Evolutionary conservation across 2,113 vertebrate species (phyloP), one percentile per base, ranked within the genome.

Genomic region (Corvus cornix): DNA sequence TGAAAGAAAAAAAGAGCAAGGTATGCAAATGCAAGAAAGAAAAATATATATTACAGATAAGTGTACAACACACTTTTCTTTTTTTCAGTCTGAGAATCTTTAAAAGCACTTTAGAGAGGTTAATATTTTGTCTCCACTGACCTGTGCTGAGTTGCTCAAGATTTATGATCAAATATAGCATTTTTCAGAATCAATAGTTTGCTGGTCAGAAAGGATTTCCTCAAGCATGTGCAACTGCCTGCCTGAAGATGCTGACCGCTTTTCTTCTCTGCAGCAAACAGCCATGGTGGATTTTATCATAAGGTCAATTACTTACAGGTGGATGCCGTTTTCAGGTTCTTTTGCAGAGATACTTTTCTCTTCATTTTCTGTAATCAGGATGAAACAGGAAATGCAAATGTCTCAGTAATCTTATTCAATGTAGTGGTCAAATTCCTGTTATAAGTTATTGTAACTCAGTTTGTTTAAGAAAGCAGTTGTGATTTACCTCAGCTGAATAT

Each of bases 151-250:
- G 21, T 80, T 26, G 5, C 31, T 89, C 27, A 85, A 87, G 89
- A 80, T 91, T 94, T 90, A 87, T 88, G 59, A 59, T 70, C 26
- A 72, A 82, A 85, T 66, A 63, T 16, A 85, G 4, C 9, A 19
- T 85, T 90, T 95, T 93, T 77, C 67, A 90, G 51, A 95, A 85
- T 93, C 93, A 90, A 37, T 90, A 83, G 0, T 64, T 87, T 83
- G 41, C 58, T 76, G 62, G 49, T 55, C 70, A 77, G 51, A 73
- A 93, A 83, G n/a, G 43, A 80, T 91, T 94, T 88, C 78, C 55
- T 62, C 43, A 85, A 51, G 49, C 81, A 78, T 2, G 2, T 62
- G 43, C 21, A 69, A 6, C 8, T 55, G 8, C 6, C 18, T 94
- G 28, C 41, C 74, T 58, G 33, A 58, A 83, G 51, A 83, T 73